Base-by-base conservation (phyloP, 2,888 invertebrate genomes). In the Prenolepis imparis region DNA sequence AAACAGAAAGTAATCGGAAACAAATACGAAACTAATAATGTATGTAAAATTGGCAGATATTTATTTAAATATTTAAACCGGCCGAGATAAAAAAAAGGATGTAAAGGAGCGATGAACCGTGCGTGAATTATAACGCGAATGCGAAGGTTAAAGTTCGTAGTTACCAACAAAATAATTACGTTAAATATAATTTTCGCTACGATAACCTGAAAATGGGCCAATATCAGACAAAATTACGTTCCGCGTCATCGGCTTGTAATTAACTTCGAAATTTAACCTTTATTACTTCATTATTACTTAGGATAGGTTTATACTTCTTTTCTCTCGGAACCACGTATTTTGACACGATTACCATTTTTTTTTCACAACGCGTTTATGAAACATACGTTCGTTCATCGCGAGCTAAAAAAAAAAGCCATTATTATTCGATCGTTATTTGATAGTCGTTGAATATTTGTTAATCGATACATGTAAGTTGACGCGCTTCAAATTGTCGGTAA, bases 41-140 rank as follows among this genome's bases (percentile, higher is more conserved):
- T 70, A 78, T 70, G 78, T 80, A 80, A 59, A 80, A 80, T 72
- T 80, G 73, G 44, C 78, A 80, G 78, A 80, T 80, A 80, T 80
- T 80, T 80, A 80, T 80, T 80, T 80, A 80, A 72, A 80, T 36
- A 36, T 77, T 77, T 68, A 77, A 77, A 77, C 44, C 28, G 57
- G 41, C 24, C 72, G 78, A 61, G 59, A 61, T 59, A 72, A 72
- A 48, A 48, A 44, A 44, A 52, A 48, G 18, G 28, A 72, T 80
- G 36, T 44, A 78, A 78, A 70, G 18, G 44, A 59, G 78, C 72
- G 36, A 61, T 44, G 78, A 32, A 48, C 78, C 72, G 72, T 59
- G 59, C 78, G 59, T 44, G 32, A 80, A 72, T 80, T 80, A 59
- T 59, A 61, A 72, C 72, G 72, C 78, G 57, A 36, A 32, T 32